Evolutionary conservation across 35 echinoderm and acorn worm genomes (phyloP).

Genomic region (Chiridota heheva): DNA sequence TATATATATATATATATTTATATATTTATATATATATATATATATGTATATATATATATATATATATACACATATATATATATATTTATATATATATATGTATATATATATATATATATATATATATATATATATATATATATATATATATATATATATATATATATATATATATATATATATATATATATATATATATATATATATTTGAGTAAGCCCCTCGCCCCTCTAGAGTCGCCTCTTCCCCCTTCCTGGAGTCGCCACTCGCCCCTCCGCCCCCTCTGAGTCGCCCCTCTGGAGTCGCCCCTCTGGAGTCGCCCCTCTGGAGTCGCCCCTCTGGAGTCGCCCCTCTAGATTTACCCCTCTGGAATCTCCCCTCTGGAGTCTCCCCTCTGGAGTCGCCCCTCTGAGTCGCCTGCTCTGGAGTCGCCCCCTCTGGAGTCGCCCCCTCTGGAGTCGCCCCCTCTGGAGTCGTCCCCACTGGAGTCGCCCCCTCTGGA

Average conservation of each 20-base stretch:
- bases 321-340: no score
- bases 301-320: no score
- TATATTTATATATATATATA: background rate
- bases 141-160: background rate
- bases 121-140: background rate
- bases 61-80: background rate
- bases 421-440: no score
- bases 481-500: no score
- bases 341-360: no score
- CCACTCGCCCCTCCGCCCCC: background rate
- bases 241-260: background rate
- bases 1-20: background rate
- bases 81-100: background rate
- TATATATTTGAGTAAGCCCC: background rate
- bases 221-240: background rate
- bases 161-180: background rate
- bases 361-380: no score
- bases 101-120: background rate
- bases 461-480: no score
- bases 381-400: no score
- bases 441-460: no score
- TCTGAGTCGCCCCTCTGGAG: no score
- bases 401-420: no score
- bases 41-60: background rate
- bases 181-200: background rate